Conservation (phyloP, 2,113 vertebrate species). For the Catagonus wagneri region DNA sequence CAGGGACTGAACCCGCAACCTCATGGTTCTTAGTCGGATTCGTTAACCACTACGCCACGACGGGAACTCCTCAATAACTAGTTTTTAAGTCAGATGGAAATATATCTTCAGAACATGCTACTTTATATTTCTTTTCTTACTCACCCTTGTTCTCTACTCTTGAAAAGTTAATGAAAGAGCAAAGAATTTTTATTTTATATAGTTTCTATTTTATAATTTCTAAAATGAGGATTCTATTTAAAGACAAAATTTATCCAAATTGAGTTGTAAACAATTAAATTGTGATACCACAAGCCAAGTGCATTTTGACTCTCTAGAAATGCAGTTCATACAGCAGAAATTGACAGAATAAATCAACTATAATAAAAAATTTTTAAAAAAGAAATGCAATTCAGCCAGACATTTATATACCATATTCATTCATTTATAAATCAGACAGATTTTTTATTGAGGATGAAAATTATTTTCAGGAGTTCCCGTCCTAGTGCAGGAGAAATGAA, state of each 20-base stretch:
- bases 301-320: constrained; percentile 8
- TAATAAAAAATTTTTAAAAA: no score
- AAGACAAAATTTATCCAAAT: neutral
- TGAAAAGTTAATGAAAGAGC: neutral
- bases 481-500: no score
- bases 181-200: neutral
- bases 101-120: neutral
- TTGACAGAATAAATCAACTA: no score
- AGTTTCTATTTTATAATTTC: neutral
- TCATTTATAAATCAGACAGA: neutral
- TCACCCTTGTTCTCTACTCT: neutral
- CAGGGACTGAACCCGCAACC: no score
- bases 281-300: neutral
- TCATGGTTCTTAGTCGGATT: no score
- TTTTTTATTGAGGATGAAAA: constrained; percentile 3
- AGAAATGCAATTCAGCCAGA: neutral
- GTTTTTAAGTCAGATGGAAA: neutral
- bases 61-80: neutral
- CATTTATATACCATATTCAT: neutral
- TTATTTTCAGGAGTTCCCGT: neutral
- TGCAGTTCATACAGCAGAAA: neutral
- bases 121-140: neutral
- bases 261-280: neutral
- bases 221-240: constrained; percentile 20
- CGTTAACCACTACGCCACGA: no score